Evolutionary conservation across 2,888 invertebrate genomes (phyloP).

Genomic region (Lasius platythorax): DNA sequence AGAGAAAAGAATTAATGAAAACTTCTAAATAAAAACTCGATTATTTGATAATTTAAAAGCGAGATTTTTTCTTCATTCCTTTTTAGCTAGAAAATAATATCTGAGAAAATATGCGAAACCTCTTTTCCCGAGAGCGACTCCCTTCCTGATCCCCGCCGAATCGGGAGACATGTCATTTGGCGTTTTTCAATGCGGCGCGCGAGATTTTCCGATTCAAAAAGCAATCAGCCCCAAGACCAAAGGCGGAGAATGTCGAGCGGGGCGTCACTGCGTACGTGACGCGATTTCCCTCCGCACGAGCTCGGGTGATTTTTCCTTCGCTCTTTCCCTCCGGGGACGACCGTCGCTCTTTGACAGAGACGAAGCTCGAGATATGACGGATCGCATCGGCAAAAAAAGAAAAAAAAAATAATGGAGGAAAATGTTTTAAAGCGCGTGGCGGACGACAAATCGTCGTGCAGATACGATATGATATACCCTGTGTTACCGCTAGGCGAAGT

Average conservation of each 20-base stretch:
- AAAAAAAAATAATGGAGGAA: slow-evolving; percentile 42
- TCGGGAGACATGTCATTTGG: slow-evolving; percentile 22
- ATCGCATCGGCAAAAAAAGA: slow-evolving; percentile 60
- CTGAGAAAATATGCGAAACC: not conserved
- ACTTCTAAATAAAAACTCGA: not conserved
- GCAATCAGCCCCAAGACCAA: slow-evolving; percentile 61
- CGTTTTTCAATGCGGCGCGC: slow-evolving; percentile 33
- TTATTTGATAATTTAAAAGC: not conserved
- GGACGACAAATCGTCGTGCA: slow-evolving; percentile 74
- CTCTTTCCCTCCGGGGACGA: not conserved
- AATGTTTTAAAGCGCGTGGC: slow-evolving; percentile 59
- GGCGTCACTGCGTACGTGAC: slow-evolving; percentile 64
- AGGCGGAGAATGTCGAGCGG: slow-evolving; percentile 36
- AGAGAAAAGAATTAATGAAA: not conserved
- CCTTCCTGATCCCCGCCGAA: not conserved
- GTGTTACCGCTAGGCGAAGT: slow-evolving; percentile 45
- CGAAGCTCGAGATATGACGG: slow-evolving; percentile 73
- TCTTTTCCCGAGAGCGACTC: not conserved
- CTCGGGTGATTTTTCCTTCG: slow-evolving; percentile 56
- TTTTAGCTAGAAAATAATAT: not conserved
- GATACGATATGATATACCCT: slow-evolving; percentile 62
- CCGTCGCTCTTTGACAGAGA: slow-evolving; percentile 68
- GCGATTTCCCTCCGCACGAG: slow-evolving; percentile 68
- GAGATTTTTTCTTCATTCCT: not conserved
- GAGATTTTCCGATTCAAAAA: slow-evolving; percentile 61